Evolutionary conservation across 2,113 vertebrate species (phyloP).

Genomic region (Leptobrachium ailaonicum): DNA sequence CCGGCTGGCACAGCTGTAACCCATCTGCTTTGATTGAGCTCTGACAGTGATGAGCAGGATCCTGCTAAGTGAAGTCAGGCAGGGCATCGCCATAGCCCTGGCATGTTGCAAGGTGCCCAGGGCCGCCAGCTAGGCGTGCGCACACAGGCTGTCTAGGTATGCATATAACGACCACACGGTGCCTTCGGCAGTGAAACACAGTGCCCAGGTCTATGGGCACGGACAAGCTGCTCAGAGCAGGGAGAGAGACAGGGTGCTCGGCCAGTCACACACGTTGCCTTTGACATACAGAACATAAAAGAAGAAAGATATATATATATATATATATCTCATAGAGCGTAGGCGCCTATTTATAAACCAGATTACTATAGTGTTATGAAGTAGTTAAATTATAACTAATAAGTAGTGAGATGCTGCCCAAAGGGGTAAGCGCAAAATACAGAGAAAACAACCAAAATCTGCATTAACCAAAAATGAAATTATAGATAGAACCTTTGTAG

Average conservation of each 20-base stretch:
- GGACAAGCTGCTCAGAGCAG: constrained; percentile 9
- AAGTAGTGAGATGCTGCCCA: too few relatives aligned
- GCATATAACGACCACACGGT: neutral
- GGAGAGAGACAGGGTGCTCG: constrained; percentile 19
- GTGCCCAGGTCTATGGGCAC: neutral
- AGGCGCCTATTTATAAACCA: too few relatives aligned
- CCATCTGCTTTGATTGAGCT: constrained; percentile 65
- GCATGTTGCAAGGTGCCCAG: neutral
- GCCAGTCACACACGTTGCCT: constrained; percentile 9
- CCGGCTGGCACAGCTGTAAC: constrained; percentile 70
- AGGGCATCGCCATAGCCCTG: constrained; percentile 16
- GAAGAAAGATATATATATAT: too few relatives aligned
- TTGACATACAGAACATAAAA: neutral
- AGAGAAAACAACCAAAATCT: too few relatives aligned
- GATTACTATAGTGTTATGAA: too few relatives aligned
- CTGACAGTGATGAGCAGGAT: constrained; percentile 55
- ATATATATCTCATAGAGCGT: too few relatives aligned
- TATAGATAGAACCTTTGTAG: too few relatives aligned
- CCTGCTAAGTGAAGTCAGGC: constrained; percentile 30
- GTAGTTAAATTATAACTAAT: too few relatives aligned
- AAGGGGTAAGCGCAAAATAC: too few relatives aligned
- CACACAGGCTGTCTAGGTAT: constrained; percentile 4
- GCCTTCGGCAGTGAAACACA: neutral
- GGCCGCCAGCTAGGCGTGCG: neutral
- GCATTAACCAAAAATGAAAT: too few relatives aligned